phyloP scores from a whole-genome alignment of 2,888 invertebrate genomes.

The Orchesellides sinensis region DNA sequence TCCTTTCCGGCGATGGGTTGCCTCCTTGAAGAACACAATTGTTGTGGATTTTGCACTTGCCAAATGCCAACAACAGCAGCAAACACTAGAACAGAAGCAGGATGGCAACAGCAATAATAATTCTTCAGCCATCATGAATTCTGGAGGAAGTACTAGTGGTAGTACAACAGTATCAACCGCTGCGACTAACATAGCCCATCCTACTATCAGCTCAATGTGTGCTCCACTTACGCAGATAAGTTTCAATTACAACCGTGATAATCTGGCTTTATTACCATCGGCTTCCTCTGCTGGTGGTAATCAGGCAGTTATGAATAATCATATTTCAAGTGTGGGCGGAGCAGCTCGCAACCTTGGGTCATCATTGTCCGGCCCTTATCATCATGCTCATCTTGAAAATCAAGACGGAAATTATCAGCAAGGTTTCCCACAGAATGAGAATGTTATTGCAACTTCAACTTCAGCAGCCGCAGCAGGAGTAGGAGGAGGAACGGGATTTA shows the following conservation, averaged over 20 bases:
- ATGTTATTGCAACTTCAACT: slow-evolving; percentile 27
- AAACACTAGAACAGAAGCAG: slow-evolving; percentile 14
- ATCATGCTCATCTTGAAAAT: slow-evolving; percentile 63
- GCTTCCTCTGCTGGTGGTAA: slow-evolving; percentile 38
- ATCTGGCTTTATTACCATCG: slow-evolving; percentile 37
- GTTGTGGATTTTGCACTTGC: slow-evolving; percentile 81
- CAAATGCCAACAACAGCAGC: slow-evolving; percentile 59
- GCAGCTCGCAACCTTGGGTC: slow-evolving; percentile 48
- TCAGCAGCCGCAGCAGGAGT: slow-evolving; percentile 49
- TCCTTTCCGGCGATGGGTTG: slow-evolving; percentile 88
- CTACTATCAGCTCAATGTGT: slow-evolving; percentile 66
- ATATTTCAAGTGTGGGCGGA: slow-evolving; percentile 70
- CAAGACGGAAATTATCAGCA: slow-evolving; percentile 65
- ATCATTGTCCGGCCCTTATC: slow-evolving; percentile 62
- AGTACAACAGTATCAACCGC: slow-evolving; percentile 1
- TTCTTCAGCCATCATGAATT: slow-evolving; percentile 47
- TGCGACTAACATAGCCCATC: slow-evolving; percentile 1
- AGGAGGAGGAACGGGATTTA: slow-evolving; percentile 47
- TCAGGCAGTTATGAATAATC: slow-evolving; percentile 62
- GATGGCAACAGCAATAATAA: slow-evolving; percentile 27
- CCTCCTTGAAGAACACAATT: slow-evolving; percentile 85
- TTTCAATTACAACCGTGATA: slow-evolving; percentile 61
- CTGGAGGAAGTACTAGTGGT: slow-evolving; percentile 34
- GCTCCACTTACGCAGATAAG: slow-evolving; percentile 40
- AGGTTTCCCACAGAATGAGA: slow-evolving; percentile 61